Evolutionary conservation across 2,797 vertebrate genomes (phyloP), one percentile per base, ranked within the genome.

Genomic region (Bovichtus variegatus): DNA sequence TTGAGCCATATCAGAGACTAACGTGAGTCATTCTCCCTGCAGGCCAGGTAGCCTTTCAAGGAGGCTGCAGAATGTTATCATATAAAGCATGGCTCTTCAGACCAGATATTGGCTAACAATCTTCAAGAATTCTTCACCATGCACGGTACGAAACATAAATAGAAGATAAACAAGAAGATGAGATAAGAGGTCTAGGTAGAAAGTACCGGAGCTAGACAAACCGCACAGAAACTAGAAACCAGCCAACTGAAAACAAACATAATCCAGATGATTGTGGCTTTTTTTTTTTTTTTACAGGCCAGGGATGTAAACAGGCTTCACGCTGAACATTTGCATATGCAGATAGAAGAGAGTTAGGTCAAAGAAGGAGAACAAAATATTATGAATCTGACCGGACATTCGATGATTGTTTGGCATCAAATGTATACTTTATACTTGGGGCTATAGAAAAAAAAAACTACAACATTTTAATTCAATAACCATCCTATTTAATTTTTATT

Each of bases 1-100:
- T 71, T 73, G 55, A 84, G 74, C 25, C 31, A 9, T 59, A 76
- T 78, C 74, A 73, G 36, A 53, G 36, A 34, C 41, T 15, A 63
- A 47, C 19, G 50, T 74, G 78, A 64, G 46, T 74, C 74, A 76
- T n/a, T 70, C 71, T 43, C 41, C 40, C 9, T 18, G 15, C 41
- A 44, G 60, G 18, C 36, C 36, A 55, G 71, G 36, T 23, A 18
- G 9, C 34, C 19, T 51, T 55, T 51, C 40, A 27, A 15, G 47
- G 31, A 27, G 27, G n/a, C 31, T 38, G 66, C 23, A 55, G 16
- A 11, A 27, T 4, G 31, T 6, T 43, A 9, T 21, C 18, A 44
- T 10, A 31, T 31, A 27, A 29, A 47, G 51, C 13, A 6, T 10
- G 36, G 16, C 19, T 58, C 13, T 23, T 19, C 38, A 25, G 27